Evolutionary conservation across 2,888 invertebrate genomes (phyloP).

Genomic region (Drosophila tanythrix): DNA sequence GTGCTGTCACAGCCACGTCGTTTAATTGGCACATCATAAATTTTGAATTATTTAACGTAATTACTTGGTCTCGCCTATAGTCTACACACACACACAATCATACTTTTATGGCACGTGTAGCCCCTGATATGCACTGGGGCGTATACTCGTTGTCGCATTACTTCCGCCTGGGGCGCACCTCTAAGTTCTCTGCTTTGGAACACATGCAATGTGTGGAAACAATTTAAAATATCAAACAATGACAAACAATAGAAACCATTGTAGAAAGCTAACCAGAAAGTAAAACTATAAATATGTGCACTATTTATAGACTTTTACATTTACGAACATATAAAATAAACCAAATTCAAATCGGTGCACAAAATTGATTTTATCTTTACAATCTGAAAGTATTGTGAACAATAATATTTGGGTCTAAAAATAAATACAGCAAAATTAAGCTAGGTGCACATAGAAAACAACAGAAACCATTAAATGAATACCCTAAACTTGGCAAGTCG

Average conservation of each 20-base stretch:
- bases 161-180: constrained; percentile 54
- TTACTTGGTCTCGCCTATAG: constrained; percentile 56
- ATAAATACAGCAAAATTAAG: not conserved
- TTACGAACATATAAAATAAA: not conserved
- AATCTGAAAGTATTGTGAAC: not conserved
- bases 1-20: constrained; percentile 37
- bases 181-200: constrained; percentile 13
- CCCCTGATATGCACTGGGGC: constrained; percentile 37
- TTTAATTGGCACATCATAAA: constrained; percentile 72
- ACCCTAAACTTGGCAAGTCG: not conserved
- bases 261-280: not conserved
- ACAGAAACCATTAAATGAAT: not conserved
- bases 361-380: not conserved
- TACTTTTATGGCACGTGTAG: constrained; percentile 55
- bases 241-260: constrained; percentile 1
- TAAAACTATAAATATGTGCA: not conserved
- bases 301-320: not conserved
- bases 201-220: constrained; percentile 11
- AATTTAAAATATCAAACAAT: constrained; percentile 14
- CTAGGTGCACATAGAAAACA: not conserved
- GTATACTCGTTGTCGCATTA: constrained; percentile 54
- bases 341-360: not conserved
- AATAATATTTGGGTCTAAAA: not conserved
- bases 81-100: constrained; percentile 1
- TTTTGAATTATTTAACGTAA: constrained; percentile 55